phyloP scores from a whole-genome alignment of 2,113 vertebrate genomes.

The Plectropomus leopardus region DNA sequence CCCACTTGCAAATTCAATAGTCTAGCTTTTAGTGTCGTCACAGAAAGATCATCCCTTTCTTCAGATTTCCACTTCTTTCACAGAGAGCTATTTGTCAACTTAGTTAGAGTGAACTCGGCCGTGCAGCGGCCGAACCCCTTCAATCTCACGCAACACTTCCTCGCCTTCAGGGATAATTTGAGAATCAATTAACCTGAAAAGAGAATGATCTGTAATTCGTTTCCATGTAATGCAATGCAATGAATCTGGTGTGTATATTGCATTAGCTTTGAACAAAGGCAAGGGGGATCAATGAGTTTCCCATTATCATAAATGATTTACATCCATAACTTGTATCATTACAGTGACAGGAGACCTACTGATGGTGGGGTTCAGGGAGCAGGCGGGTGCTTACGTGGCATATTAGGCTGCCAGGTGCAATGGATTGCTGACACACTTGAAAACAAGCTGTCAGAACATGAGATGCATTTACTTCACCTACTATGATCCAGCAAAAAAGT shows the following conservation, averaged over 20 bases:
- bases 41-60: constrained; percentile 44
- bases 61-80: constrained; percentile 42
- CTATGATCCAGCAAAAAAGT: neutral
- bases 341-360: constrained; percentile 46
- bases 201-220: constrained; percentile 40
- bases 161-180: constrained; percentile 43
- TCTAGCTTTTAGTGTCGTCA: constrained; percentile 52
- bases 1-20: constrained; percentile 54
- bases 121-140: neutral
- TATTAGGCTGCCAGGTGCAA: constrained; percentile 26
- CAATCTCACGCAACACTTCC: constrained; percentile 7
- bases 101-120: constrained; percentile 11
- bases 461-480: neutral
- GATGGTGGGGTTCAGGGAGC: constrained; percentile 30
- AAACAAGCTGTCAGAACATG: constrained; percentile 37
- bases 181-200: constrained; percentile 56
- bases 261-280: constrained; percentile 61
- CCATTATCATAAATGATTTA: constrained; percentile 74
- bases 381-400: constrained; percentile 41
- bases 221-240: constrained; percentile 41
- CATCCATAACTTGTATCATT: constrained; percentile 63
- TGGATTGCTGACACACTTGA: constrained; percentile 17
- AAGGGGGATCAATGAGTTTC: constrained; percentile 67
- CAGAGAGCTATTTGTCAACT: constrained; percentile 51
- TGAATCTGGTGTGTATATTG: constrained; percentile 65